Base-by-base conservation (phyloP, 2,888 invertebrate genomes). In the Eupithecia tripunctaria region DNA sequence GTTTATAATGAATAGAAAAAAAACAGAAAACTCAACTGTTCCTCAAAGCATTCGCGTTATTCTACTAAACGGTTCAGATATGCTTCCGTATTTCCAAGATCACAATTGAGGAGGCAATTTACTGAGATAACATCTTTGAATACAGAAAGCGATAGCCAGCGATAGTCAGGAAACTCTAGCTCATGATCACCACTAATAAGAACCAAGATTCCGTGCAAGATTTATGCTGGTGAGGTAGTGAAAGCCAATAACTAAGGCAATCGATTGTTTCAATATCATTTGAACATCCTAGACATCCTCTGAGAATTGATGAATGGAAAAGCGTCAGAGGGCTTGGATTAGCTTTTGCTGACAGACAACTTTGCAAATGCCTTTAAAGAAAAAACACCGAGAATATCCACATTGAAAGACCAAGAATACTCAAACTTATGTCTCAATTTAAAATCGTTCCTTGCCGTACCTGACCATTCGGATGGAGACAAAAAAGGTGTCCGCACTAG, bases 391-490 rank as follows among this genome's bases (percentile, higher is more conserved):
- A 1, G n/a, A 29, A 29, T 29, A 6, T 32, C 6, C 32, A 21
- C 3, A 64, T 7, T 25, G 25, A 25, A 56, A 64, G 38, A 25
- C 63, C n/a, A 36, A 63, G n/a, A n/a, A n/a, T 21, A 41, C 29
- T 69, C 43, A 12, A 60, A 72, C 68, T 59, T 73, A 63, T 36
- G 56, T 67, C 25, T 59, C 14, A 74, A 72, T 64, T 72, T 70
- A n/a, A n/a, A n/a, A n/a, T 72, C 29, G 29, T 2, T 29, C 29
- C 2, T 70, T 72, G 75, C 71, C 67, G 73, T 59, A 32, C 65
- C 38, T 41, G 10, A 68, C 74, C 72, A 74, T 73, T 78, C 68
- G 64, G 63, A 67, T 72, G 68, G 73, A 72, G 71, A 76, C 70
- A 72, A 73, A 72, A 63, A 62, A 63, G 41, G 60, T 71, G 67